These are phyloP conservation scores for Acanthopleura granulata DNA, from an alignment of 2,888 invertebrate species.

Conservation along the genomic window DNA sequence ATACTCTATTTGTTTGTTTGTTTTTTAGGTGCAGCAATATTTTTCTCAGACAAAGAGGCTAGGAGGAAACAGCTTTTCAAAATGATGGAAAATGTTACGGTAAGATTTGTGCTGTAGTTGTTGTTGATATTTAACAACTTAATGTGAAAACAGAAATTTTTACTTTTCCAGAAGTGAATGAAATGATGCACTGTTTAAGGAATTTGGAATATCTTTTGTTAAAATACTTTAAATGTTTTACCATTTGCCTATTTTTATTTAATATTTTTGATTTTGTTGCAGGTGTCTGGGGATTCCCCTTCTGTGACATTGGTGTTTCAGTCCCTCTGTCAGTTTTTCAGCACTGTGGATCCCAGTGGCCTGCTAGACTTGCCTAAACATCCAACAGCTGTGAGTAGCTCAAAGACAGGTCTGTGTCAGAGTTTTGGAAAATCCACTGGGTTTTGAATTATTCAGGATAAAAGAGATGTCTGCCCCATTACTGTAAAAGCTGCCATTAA, in stretches of 20 bases:
- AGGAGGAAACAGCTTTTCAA: conserved; percentile 63
- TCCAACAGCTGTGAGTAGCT: conserved; percentile 24
- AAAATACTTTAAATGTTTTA: too few species aligned
- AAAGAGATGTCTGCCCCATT: too few species aligned
- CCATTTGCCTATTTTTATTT: neutral
- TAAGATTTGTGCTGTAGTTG: conserved; percentile 26
- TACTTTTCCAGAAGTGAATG: too few species aligned
- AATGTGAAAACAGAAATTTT: too few species aligned
- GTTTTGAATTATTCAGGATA: too few species aligned
- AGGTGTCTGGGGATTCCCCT: conserved; percentile 58
- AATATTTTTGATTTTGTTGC: conserved; percentile 27
- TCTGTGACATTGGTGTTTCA: conserved; percentile 67
- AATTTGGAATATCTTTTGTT: too few species aligned
- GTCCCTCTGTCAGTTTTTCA: conserved; percentile 68
- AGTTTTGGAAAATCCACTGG: too few species aligned
- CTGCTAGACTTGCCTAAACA: conserved; percentile 61
- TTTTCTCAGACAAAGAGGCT: conserved; percentile 67
- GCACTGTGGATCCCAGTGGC: conserved; percentile 65
- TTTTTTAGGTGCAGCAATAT: conserved; percentile 62
- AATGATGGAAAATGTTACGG: conserved; percentile 64
- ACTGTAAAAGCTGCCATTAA: too few species aligned
- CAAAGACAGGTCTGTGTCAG: too few species aligned
- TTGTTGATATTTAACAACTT: too few species aligned
- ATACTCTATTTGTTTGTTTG: neutral
- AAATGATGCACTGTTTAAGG: too few species aligned